Evolutionary conservation across 2,888 invertebrate genomes (phyloP), one percentile per base, ranked within the genome.

Genomic region (Synergus itoensis): DNA sequence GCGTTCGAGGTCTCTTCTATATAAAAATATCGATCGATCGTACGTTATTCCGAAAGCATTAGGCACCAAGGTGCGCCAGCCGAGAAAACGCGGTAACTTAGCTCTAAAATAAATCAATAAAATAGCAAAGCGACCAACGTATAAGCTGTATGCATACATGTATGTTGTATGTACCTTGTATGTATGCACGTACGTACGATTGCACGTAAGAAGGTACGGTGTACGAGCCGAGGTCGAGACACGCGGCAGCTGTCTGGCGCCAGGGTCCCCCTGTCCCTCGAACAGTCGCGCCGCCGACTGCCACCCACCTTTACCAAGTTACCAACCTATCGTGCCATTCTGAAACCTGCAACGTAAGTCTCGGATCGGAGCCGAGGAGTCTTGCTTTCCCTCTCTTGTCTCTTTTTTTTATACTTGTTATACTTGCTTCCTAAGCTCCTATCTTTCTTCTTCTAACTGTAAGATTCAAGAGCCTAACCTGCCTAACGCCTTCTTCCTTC

Each of bases 211-310:
- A 77, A 18, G 69, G 65, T n/a, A 57, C 73, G 80, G 81, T 78
- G 83, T 79, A 80, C 80, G 82, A 80, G 81, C 81, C 89, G 90
- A 89, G 90, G 90, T 90, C 90, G 90, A 89, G 89, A 89, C 89
- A 90, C 89, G 89, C 90, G 89, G 89, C 90, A 89, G 90, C 90
- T 90, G 90, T 90, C 90, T 90, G 90, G 90, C 90, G 90, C 90
- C 90, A 90, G 88, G 88, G 85, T 82, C 75, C 88, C 87, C 87
- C 86, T 87, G 86, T 88, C 88, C 88, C 87, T 88, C 87, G 82
- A 86, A 87, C 88, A 88, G 88, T 83, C 85, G 84, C 88, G 86
- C 87, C 89, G 88, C 86, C 88, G 87, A 85, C 88, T 88, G 87
- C 88, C 90, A 89, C 90, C 89, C 90, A 89, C 89, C 89, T 90